phyloP scores from a whole-genome alignment of 2,888 invertebrate species.

The Fragum whitleyi region DNA sequence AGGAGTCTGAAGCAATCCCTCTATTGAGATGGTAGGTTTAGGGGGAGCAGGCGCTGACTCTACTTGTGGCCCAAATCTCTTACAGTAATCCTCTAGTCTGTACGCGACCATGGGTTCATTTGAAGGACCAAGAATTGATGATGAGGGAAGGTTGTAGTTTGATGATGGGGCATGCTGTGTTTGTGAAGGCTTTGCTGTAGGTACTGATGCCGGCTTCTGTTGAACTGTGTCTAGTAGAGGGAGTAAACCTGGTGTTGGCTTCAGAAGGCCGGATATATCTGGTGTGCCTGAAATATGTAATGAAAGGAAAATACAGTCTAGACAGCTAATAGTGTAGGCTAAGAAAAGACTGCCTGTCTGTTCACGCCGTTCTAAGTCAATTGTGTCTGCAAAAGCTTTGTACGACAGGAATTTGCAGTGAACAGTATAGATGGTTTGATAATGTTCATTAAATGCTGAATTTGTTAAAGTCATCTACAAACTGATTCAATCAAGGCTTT shows the following conservation, averaged over 20 bases:
- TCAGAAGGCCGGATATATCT: constrained; percentile 70
- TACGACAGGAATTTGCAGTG: no score
- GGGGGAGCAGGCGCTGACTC: not conserved
- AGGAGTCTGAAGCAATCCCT: constrained; percentile 39
- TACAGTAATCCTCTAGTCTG: constrained; percentile 52
- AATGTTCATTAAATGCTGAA: no score
- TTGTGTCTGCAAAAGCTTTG: no score
- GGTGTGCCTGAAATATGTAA: constrained; percentile 57
- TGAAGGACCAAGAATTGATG: constrained; percentile 15
- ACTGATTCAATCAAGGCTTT: no score
- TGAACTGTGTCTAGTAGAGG: constrained; percentile 44
- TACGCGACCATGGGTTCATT: constrained; percentile 52
- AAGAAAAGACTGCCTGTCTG: no score
- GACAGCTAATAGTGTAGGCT: no score
- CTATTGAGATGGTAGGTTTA: constrained; percentile 45
- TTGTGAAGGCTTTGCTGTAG: constrained; percentile 21
- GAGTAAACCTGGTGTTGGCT: constrained; percentile 44
- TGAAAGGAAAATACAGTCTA: not conserved
- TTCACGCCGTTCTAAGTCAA: no score
- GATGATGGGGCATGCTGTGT: not conserved
- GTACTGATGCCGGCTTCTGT: constrained; percentile 26
- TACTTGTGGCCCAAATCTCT: constrained; percentile 28
- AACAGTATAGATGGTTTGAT: no score
- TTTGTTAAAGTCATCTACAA: no score
- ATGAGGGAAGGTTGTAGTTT: constrained; percentile 32